phyloP scores from a whole-genome alignment of 2,113 vertebrate species.

The Ovis aries region ARS-UI_Ramb_v3.0 NC_056068.1:40317501-40318000 shows the following conservation, averaged over 20 bases:
- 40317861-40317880: neutral
- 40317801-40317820: neutral
- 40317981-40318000: neutral
- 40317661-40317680: constrained; percentile 72
- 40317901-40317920: neutral
- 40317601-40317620: constrained; percentile 73
- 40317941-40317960: neutral
- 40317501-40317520: constrained; percentile 56
- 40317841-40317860: neutral
- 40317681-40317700: constrained; percentile 66
- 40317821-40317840: neutral
- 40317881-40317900: neutral
- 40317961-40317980: neutral
- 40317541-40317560: constrained; percentile 65
- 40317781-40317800: neutral
- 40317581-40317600: constrained; percentile 76
- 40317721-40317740: neutral
- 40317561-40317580: constrained; percentile 65
- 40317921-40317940: neutral
- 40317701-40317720: neutral
- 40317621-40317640: constrained; percentile 74
- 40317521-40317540: constrained; percentile 64
- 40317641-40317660: constrained; percentile 76
- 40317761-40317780: neutral
- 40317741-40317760: neutral